These are phyloP conservation scores for Euleptes europaea DNA, from an alignment of 2,113 vertebrate genomes.

Conservation along the genomic window DNA sequence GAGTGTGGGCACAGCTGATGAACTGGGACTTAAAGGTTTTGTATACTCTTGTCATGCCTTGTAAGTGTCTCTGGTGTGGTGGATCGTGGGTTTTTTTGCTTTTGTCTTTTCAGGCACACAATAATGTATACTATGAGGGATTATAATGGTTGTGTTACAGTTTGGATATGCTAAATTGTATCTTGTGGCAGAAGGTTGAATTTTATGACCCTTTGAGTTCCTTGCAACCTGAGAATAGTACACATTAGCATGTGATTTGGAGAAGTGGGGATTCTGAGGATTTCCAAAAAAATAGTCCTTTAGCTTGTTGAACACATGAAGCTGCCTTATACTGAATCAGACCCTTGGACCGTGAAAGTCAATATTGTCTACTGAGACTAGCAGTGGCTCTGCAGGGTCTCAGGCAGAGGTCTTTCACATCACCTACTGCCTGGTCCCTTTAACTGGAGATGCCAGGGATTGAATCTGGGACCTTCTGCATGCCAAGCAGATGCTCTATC, in stretches of 20 bases:
- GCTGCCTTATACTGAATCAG: too few relatives aligned
- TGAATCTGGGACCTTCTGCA: too few relatives aligned
- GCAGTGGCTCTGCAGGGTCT: too few relatives aligned
- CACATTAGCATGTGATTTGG: not conserved
- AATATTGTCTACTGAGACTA: too few relatives aligned
- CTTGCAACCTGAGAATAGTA: not conserved
- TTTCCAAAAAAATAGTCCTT: too few relatives aligned
- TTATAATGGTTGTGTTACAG: not conserved
- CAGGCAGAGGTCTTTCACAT: too few relatives aligned
- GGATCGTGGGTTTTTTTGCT: not conserved
- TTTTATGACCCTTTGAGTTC: not conserved
- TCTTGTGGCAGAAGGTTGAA: not conserved
- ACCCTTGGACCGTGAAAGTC: too few relatives aligned
- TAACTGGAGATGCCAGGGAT: too few relatives aligned
- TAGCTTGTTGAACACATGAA: too few relatives aligned
- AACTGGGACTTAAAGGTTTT: not conserved
- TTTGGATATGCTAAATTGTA: not conserved
- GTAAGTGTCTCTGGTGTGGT: not conserved
- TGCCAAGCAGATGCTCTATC: too few relatives aligned
- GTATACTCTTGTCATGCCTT: not conserved
- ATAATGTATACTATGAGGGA: not conserved
- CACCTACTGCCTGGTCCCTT: too few relatives aligned
- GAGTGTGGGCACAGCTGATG: constrained; percentile 34
- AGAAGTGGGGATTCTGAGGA: too few relatives aligned
- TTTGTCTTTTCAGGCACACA: not conserved